A percentile compares a stretch with the other conserved stretches of the same genome.
phyloP scores from a whole-genome alignment of 2,113 vertebrate species.

The Rattus norvegicus region DNA sequence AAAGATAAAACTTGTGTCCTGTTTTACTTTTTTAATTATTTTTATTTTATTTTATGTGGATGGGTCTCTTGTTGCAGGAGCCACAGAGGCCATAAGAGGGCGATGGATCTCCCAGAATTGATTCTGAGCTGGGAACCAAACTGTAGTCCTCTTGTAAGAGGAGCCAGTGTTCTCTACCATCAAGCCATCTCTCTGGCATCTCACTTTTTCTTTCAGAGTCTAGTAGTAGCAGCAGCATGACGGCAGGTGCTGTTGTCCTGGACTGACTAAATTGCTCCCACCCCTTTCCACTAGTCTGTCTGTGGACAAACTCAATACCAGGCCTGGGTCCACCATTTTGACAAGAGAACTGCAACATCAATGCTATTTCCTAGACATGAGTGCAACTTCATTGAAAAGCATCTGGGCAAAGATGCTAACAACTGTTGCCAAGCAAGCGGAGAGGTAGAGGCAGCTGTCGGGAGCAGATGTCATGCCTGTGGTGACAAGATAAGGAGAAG shows the following conservation, averaged over 20 bases:
- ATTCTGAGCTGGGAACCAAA: not conserved
- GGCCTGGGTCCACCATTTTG: not conserved
- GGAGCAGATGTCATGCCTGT: not conserved
- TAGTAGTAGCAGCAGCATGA: not conserved
- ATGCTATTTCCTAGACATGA: not conserved
- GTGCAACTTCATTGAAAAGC: not conserved
- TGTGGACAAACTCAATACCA: not conserved
- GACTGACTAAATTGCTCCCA: not conserved
- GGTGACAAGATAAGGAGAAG: rapidly evolving
- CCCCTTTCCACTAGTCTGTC: too few species aligned
- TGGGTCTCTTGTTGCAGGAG: not conserved
- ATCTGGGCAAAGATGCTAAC: not conserved
- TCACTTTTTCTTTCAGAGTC: not conserved
- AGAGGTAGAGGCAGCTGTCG: not conserved
- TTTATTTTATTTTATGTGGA: not conserved
- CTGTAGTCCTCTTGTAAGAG: too few species aligned
- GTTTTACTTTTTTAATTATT: not conserved
- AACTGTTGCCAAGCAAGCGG: not conserved
- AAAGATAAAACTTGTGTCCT: not conserved
- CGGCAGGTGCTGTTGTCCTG: not conserved
- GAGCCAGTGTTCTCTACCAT: not conserved
- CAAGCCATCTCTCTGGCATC: not conserved
- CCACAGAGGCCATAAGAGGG: too few species aligned
- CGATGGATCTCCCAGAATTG: not conserved
- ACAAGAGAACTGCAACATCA: not conserved